Conservation (phyloP, 2,113 vertebrate species). For the Rhagologus leucostigma region DNA sequence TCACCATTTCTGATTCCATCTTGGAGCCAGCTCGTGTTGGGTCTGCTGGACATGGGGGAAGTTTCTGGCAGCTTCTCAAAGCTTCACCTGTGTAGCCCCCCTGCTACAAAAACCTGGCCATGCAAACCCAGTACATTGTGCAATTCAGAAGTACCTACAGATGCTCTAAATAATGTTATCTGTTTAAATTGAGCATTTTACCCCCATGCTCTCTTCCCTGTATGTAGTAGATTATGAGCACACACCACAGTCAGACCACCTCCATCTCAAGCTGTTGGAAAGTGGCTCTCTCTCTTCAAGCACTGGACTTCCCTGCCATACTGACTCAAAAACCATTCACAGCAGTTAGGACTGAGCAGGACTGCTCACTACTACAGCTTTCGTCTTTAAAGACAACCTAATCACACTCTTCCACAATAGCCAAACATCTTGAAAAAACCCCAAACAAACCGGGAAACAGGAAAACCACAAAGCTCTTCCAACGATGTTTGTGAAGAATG, state of each 20-base stretch:
- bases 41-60: not conserved
- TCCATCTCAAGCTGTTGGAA: not conserved
- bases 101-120: not conserved
- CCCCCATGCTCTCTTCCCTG: not conserved
- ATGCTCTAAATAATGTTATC: not conserved
- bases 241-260: not conserved
- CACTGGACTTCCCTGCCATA: not conserved
- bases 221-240: fast-evolving
- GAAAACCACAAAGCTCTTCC: not conserved
- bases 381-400: not conserved
- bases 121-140: not conserved
- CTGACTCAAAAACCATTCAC: not conserved
- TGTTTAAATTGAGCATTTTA: not conserved
- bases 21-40: not conserved
- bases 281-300: not conserved
- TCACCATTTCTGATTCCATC: not conserved
- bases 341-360: not conserved
- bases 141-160: not conserved
- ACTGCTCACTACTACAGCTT: not conserved
- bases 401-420: not conserved
- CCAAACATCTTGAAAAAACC: not conserved
- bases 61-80: not conserved
- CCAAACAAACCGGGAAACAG: not conserved
- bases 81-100: too few species aligned
- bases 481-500: not conserved